Percentiles rank a stretch among this genome's conserved stretches.
phyloP scores from a whole-genome alignment of 1,140 invertebrate species.

The Mesaphorura yosii region DNA sequence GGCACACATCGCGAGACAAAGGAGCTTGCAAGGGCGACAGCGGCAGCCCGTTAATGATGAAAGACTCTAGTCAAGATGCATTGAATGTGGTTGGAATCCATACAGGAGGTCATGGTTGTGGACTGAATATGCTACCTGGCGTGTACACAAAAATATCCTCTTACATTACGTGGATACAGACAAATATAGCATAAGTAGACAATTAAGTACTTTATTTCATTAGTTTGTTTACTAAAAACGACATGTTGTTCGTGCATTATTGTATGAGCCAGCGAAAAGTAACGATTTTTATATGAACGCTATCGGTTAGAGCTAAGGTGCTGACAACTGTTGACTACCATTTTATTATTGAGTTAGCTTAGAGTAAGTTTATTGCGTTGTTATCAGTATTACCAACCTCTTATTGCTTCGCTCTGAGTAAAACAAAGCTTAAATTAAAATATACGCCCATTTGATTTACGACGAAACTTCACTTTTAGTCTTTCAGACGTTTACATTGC shows the following conservation, averaged over 20 bases:
- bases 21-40: conserved; percentile 13
- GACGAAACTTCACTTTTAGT: no score
- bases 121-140: background rate
- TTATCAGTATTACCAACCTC: no score
- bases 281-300: background rate
- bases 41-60: background rate
- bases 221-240: background rate
- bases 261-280: background rate
- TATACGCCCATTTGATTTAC: no score
- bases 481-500: no score
- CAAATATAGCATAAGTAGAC: no score
- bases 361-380: no score
- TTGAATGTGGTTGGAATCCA: conserved; percentile 7
- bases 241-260: background rate
- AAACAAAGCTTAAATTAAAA: no score
- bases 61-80: background rate
- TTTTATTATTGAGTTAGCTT: no score
- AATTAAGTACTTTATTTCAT: no score
- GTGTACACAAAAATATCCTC: conserved; percentile 2
- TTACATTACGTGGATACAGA: conserved; percentile 3
- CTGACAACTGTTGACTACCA: no score
- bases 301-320: background rate
- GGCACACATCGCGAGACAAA: background rate
- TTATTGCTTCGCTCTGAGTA: no score
- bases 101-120: background rate